Evolutionary conservation across 2,888 invertebrate genomes (phyloP), one percentile per base, ranked within the genome.

Genomic region (Eumacrocentrus americanus): DNA sequence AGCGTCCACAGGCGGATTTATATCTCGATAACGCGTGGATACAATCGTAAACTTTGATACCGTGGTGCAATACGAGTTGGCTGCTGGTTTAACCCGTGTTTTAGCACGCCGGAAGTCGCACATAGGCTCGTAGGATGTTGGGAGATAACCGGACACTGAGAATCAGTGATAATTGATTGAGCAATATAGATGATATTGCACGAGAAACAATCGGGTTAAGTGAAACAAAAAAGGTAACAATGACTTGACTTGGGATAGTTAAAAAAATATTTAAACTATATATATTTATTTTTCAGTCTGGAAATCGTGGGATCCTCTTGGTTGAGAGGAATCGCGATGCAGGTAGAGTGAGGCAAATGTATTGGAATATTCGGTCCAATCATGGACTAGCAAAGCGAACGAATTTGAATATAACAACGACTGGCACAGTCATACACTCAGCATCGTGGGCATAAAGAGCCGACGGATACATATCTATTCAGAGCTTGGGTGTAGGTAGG

Each of bases 321-420:
- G n/a, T n/a, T n/a, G n/a, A n/a, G n/a, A n/a, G 65, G 66, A 68
- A 67, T 70, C 65, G 65, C 66, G 62, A 67, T 56, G 66, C 68
- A 67, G 67, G 61, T 58, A 22, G 35, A 11, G 12, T 16, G 20
- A 25, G 20, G 48, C 57, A 44, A 34, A 61, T 65, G 66, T 73
- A 77, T 74, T 70, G 71, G 71, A 75, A 76, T 75, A 75, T 72
- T 77, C 72, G 70, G 69, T 61, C 72, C 73, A 74, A 74, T 72
- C 74, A 73, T 65, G 72, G 72, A 73, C 75, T 72, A 70, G 71
- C 74, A 71, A 74, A 74, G 72, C 68, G 71, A 75, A 71, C 69
- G 65, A 72, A 78, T 79, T 79, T 79, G 74, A 79, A 79, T 78
- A 78, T 74, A 78, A 78, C 78, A 77, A 73, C 74, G 66, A 58